These are phyloP conservation scores for Caerostris extrusa DNA, from an alignment of 1,140 invertebrate species.

Conservation along the genomic window DNA sequence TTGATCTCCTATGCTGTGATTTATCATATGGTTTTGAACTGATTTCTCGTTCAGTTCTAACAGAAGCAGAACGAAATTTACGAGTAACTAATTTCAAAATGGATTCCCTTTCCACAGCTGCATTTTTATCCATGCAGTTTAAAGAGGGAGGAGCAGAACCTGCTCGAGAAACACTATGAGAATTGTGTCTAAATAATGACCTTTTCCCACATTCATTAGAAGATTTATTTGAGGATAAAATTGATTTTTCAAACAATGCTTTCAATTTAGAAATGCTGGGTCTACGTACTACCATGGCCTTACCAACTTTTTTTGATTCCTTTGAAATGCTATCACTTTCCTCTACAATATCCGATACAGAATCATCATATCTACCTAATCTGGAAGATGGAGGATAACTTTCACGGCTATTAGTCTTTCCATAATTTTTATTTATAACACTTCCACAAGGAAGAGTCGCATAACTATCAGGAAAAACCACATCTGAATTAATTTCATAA, in stretches of 20 bases:
- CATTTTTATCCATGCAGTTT: slow-evolving; percentile 65
- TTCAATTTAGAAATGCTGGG: slow-evolving; percentile 83
- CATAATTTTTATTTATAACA: background rate
- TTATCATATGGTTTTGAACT: slow-evolving; percentile 23
- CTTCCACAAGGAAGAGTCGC: slow-evolving; percentile 25
- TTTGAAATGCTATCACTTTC: background rate
- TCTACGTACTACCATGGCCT: slow-evolving; percentile 80
- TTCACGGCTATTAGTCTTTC: background rate
- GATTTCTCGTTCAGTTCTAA: slow-evolving; percentile 52
- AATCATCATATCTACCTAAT: slow-evolving; percentile 1
- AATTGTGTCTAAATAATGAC: slow-evolving; percentile 61
- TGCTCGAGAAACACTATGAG: slow-evolving; percentile 70
- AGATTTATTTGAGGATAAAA: slow-evolving; percentile 28
- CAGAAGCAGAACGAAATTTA: slow-evolving; percentile 74
- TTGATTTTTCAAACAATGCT: slow-evolving; percentile 82
- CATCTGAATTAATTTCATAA: background rate
- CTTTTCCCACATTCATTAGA: slow-evolving; percentile 32
- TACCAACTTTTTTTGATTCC: slow-evolving; percentile 57
- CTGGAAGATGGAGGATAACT: slow-evolving; percentile 52
- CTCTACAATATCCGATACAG: background rate
- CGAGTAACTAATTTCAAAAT: slow-evolving; percentile 61
- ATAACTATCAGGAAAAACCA: slow-evolving; percentile 1
- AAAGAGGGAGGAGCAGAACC: slow-evolving; percentile 73
- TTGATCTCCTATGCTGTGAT: slow-evolving; percentile 23
- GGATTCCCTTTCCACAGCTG: slow-evolving; percentile 58